Evolutionary conservation across 2,888 invertebrate species (phyloP), one percentile per base, ranked within the genome.

Genomic region (Vanessa cardui): DNA sequence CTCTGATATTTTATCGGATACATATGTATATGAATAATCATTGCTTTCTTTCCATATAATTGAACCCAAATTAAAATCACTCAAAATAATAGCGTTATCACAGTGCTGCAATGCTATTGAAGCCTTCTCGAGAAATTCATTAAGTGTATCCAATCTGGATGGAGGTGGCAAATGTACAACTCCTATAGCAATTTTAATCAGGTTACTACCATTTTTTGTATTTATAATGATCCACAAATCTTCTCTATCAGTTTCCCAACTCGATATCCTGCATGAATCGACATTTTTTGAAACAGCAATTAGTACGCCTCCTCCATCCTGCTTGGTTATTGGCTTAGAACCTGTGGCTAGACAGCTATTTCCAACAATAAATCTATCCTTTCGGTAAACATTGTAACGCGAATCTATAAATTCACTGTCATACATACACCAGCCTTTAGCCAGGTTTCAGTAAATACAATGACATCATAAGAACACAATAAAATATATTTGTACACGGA

Each of bases 181-280:
- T 20, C 54, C 54, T 54, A 54, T 54, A 18, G 54, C 18, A 8
- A 54, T 18, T 21, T 54, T 18, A 54, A 21, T 21, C 18, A 21
- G 21, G 20, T 21, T 54, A 21, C 20, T 54, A 21, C 21, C 54
- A 54, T 2, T 20, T 7, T 54, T 54, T 54, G 21, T 54, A 58
- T 58, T 49, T 26, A 64, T n/a, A 33, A 50, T 58, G 5, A 64
- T 20, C 66, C 66, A 66, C 8, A 66, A 54, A 56, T 66, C 58
- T 8, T 66, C 66, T 6, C 61, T 47, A 20, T 54, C 20, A 26
- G 45, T 61, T 47, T 66, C 56, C 56, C 60, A 46, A 20, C n/a
- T 18, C 5, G 33, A 50, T 45, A 59, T 31, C 47, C 61, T 59
- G 16, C n/a, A 47, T 12, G 66, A 66, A n/a, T 61, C 33, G 20